These are phyloP conservation scores for Oeneis ivallda DNA, from an alignment of 2,888 invertebrate species.

Conservation along the genomic window DNA sequence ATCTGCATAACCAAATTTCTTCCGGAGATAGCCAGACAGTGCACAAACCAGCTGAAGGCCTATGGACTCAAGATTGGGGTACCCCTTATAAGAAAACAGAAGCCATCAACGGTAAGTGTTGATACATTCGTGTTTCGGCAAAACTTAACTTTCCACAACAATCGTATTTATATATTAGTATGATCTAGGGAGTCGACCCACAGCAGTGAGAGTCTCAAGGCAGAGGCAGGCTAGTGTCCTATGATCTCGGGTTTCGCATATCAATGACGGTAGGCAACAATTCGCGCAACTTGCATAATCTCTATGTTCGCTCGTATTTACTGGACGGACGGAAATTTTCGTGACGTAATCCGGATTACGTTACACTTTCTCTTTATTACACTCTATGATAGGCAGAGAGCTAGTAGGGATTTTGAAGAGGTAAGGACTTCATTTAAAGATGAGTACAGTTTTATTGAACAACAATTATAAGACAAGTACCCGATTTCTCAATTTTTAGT, in stretches of 20 bases:
- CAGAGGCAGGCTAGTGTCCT: not conserved
- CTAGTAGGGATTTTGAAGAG: not conserved
- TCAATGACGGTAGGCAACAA: conserved; percentile 44
- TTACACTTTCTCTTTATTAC: conserved; percentile 36
- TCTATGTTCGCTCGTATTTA: conserved; percentile 31
- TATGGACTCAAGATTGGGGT: too few species aligned
- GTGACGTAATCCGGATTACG: conserved; percentile 34
- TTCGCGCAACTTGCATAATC: conserved; percentile 47
- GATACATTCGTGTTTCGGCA: too few species aligned
- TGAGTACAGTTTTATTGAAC: too few species aligned
- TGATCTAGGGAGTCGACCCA: not conserved
- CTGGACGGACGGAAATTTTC: conserved; percentile 32
- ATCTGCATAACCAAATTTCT: too few species aligned
- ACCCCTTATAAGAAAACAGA: too few species aligned
- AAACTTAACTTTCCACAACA: too few species aligned
- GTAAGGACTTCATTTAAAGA: not conserved
- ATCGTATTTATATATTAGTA: too few species aligned
- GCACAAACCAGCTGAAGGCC: too few species aligned
- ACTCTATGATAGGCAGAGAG: not conserved
- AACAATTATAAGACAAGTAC: too few species aligned
- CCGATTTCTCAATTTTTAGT: too few species aligned
- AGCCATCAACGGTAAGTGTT: too few species aligned
- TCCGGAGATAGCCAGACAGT: too few species aligned
- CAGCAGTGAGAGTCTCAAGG: not conserved
- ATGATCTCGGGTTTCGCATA: not conserved